phyloP scores from a whole-genome alignment of 1,140 invertebrate species.

The Dermatophagoides farinae region DNA sequence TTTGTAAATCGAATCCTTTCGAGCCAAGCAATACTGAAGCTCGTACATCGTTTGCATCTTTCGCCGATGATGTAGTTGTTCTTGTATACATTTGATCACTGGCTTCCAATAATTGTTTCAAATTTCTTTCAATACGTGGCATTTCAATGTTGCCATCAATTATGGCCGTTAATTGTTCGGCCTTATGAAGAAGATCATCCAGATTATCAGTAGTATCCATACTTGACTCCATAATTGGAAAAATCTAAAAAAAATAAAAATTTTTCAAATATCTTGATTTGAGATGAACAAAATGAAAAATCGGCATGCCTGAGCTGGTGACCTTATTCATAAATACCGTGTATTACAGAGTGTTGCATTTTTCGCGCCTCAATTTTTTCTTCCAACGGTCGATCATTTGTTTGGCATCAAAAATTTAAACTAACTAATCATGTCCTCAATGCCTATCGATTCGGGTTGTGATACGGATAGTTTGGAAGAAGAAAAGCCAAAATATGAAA shows the following conservation, averaged over 20 bases:
- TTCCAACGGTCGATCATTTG: no score
- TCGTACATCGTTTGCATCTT: slow-evolving; percentile 58
- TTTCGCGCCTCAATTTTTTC: not conserved
- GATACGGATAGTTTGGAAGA: not conserved
- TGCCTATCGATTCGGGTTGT: not conserved
- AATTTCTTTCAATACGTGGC: slow-evolving; percentile 57
- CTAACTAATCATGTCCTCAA: no score
- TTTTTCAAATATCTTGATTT: not conserved
- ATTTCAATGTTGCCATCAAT: slow-evolving; percentile 56
- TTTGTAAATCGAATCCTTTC: slow-evolving; percentile 75
- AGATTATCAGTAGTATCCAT: slow-evolving; percentile 28
- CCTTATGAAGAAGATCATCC: slow-evolving; percentile 63
- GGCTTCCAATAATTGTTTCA: slow-evolving; percentile 72
- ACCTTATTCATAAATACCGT: no score
- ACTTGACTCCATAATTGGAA: not conserved
- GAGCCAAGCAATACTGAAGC: slow-evolving; percentile 78
- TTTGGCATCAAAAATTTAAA: no score
- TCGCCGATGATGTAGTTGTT: slow-evolving; percentile 42
- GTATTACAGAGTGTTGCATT: not conserved
- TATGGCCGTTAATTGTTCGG: slow-evolving; percentile 67
- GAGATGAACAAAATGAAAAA: no score
- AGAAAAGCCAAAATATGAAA: not conserved
- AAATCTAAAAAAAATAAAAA: not conserved
- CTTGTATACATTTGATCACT: slow-evolving; percentile 68
- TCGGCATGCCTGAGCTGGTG: no score